phyloP scores from a whole-genome alignment of 2,113 vertebrate species.

The Sterrhoptilus dennistouni region DNA sequence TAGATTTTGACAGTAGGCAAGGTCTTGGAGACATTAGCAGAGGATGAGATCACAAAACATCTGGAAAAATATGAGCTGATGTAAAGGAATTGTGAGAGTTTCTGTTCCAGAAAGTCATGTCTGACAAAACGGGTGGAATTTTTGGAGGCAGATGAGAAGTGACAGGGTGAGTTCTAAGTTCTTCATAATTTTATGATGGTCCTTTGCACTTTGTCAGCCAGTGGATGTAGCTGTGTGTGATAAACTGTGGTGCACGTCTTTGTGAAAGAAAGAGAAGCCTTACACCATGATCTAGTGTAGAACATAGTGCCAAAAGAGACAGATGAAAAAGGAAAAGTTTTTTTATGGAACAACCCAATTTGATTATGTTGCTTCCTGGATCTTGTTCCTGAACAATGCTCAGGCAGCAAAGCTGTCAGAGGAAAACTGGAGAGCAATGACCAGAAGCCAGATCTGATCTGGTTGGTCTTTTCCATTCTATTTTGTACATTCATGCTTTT shows the following conservation, averaged over 20 bases:
- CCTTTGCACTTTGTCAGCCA: neutral
- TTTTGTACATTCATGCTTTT: neutral
- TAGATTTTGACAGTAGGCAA: slow-evolving; percentile 58
- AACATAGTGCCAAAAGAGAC: neutral
- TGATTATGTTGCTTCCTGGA: neutral
- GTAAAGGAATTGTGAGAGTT: slow-evolving; percentile 2
- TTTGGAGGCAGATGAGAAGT: slow-evolving; percentile 4
- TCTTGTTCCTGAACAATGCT: neutral
- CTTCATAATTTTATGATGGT: neutral
- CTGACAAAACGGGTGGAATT: slow-evolving; percentile 10
- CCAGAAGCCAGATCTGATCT: neutral
- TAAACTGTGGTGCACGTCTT: neutral
- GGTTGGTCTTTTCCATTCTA: neutral
- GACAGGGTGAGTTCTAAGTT: neutral
- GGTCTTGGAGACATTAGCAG: slow-evolving; percentile 58
- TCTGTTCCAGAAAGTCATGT: neutral
- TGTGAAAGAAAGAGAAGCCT: neutral
- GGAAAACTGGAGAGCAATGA: neutral
- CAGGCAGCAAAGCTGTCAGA: neutral
- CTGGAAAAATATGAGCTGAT: slow-evolving; percentile 62
- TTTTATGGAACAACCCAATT: neutral
- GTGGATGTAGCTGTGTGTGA: neutral
- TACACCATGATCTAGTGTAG: neutral
- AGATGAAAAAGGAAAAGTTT: neutral
- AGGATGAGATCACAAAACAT: slow-evolving; percentile 71